These are phyloP conservation scores for Acromyrmex echinatior DNA, from an alignment of 1,140 invertebrate species.

Conservation along the genomic window DNA sequence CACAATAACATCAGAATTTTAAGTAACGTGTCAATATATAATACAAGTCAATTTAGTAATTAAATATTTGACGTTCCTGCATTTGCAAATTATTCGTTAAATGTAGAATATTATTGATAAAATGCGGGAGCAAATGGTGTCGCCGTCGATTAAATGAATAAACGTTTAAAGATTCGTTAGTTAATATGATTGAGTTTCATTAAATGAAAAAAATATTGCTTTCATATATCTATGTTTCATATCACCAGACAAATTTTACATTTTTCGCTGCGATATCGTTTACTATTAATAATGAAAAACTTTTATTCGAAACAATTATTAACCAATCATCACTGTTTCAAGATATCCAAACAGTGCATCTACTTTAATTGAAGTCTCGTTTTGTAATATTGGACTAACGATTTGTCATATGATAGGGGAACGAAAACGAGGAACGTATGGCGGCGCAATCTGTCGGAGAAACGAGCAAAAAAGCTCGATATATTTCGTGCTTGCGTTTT, in stretches of 20 bases:
- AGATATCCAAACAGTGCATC: neutral
- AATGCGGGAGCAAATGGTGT: conserved; percentile 10
- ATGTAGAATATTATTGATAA: conserved; percentile 51
- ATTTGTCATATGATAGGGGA: conserved; percentile 56
- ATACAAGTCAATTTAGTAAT: conserved; percentile 50
- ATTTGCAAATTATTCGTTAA: conserved; percentile 44
- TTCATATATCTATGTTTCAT: neutral
- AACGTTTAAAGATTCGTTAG: conserved; percentile 52
- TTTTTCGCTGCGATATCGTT: neutral
- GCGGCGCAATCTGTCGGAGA: conserved; percentile 59
- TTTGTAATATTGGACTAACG: conserved; percentile 50
- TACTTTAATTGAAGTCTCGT: conserved; percentile 32
- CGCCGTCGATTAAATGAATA: conserved; percentile 43
- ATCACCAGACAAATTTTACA: neutral
- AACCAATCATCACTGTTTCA: neutral
- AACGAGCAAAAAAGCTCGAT: conserved; percentile 62
- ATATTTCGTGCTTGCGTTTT: conserved; percentile 63
- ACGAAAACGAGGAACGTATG: conserved; percentile 58
- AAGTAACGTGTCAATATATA: conserved; percentile 35
- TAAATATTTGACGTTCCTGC: conserved; percentile 53
- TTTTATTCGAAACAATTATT: neutral
- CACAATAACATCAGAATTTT: conserved; percentile 26
- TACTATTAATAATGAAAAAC: neutral
- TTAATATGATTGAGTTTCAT: conserved; percentile 41
- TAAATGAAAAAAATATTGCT: conserved; percentile 35